Evolutionary conservation across 2,113 vertebrate genomes (phyloP), one percentile per base, ranked within the genome.

Genomic region (Tricholaema leucomelas): DNA sequence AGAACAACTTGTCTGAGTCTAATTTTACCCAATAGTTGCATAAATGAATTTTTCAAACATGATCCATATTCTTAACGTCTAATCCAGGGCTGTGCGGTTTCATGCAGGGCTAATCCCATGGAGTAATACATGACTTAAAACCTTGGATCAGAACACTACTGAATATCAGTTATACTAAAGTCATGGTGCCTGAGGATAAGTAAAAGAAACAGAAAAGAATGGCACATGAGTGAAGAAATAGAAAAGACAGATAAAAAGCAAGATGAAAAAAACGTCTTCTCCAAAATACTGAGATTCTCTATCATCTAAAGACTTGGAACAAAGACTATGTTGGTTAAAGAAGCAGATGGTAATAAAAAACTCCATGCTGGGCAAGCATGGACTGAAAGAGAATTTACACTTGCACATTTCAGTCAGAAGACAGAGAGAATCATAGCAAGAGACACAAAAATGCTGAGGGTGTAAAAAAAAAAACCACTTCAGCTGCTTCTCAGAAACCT

Each of bases 31-130:
- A 73, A 91, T 8, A 93, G 90, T 91, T 95, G 74, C 80, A 93
- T 69, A 95, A 94, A 95, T 93, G 88, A 91, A 93, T 95, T 96
- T 96, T 95, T 96, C 91, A 87, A 95, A 96, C 75, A 94, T 91
- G 93, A 95, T 94, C 92, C 56, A 87, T 95, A 93, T 88, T 95
- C 78, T 80, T 95, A 93, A 95, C 87, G 86, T 91, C 78, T 92
- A 91, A 93, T 95, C 94, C 92, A 94, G 86, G 42, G 89, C 78
- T 38, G 35, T 91, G 91, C 2, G 70, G 94, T 95, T 95, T 92
- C 93, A 89, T 28, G 64, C 80, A 93, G 74, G 42, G 84, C 60
- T 93, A 94, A 93, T 93, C 87, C 91, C 84, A 20, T 89, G 78
- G 78, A 85, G 94, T 77, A 95, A 93, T 66, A 89, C 59, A 93